Evolutionary conservation across 2,888 invertebrate species (phyloP).

Genomic region (Acleris laterana): DNA sequence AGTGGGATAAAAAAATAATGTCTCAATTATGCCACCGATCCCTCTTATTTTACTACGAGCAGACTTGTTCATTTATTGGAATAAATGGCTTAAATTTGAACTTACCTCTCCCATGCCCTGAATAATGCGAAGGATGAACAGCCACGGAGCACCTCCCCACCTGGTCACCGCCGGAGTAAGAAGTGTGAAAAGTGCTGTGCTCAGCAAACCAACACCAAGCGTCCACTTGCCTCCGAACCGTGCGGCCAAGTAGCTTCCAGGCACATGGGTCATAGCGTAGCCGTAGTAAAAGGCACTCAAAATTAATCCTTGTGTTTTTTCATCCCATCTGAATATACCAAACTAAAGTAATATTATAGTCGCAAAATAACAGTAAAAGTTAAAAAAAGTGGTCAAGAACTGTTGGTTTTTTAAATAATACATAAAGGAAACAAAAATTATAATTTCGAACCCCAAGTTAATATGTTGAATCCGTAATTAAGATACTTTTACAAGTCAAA

Average conservation of each 20-base stretch:
- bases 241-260: constrained; percentile 89
- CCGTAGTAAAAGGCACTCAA: constrained; percentile 91
- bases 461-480: too few species aligned
- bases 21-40: too few species aligned
- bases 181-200: constrained; percentile 89
- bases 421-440: too few species aligned
- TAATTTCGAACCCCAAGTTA: too few species aligned
- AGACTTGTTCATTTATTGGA: too few species aligned
- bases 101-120: constrained; percentile 88
- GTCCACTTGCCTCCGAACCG: constrained; percentile 90
- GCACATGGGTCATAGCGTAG: constrained; percentile 89
- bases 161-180: constrained; percentile 87
- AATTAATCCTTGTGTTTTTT: constrained; percentile 86
- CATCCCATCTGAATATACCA: constrained; percentile 83
- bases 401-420: too few species aligned
- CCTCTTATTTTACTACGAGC: too few species aligned
- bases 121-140: constrained; percentile 77
- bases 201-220: constrained; percentile 88
- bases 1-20: too few species aligned
- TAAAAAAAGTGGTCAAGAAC: rapidly evolving
- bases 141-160: constrained; percentile 61
- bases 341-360: constrained; percentile 34
- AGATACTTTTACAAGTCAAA: too few species aligned
- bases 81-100: too few species aligned
- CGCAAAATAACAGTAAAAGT: too few species aligned